These are phyloP conservation scores for Eidolon dupreanum DNA, from an alignment of 2,797 vertebrate genomes.

Conservation along the genomic window DNA sequence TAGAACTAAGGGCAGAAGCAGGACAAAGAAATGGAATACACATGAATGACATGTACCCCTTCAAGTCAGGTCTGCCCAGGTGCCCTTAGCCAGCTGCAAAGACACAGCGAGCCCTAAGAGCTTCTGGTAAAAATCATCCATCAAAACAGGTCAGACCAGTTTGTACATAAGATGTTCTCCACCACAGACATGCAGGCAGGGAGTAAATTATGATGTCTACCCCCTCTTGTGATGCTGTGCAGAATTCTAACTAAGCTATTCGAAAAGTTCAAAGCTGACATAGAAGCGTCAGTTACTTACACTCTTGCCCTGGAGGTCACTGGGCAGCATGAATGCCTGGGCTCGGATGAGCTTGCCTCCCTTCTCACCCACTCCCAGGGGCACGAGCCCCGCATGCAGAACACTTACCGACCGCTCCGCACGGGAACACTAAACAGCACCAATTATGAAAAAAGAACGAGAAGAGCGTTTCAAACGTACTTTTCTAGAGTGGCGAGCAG, in stretches of 20 bases:
- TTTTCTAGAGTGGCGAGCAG: constrained; percentile 98
- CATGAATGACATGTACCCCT: background rate
- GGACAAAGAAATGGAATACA: background rate
- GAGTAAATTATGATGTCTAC: background rate
- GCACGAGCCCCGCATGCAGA: background rate
- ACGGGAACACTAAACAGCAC: background rate
- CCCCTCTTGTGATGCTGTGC: background rate
- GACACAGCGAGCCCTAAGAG: background rate
- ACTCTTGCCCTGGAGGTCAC: background rate
- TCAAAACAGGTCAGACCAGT: background rate
- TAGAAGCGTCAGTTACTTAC: background rate
- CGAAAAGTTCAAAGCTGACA: background rate
- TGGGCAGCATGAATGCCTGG: background rate
- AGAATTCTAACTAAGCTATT: background rate
- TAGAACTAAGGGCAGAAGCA: background rate
- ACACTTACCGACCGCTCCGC: constrained; percentile 2
- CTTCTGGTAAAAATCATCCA: background rate
- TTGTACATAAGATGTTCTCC: background rate
- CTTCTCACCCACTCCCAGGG: background rate
- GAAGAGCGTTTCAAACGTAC: constrained; percentile 85
- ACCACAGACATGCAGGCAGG: background rate
- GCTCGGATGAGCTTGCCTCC: background rate
- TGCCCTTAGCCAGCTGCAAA: background rate
- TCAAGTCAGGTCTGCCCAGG: background rate
- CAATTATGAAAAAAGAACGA: background rate